phyloP scores from a whole-genome alignment of 2,113 vertebrate genomes.

The Ardeotis arabs region DNA sequence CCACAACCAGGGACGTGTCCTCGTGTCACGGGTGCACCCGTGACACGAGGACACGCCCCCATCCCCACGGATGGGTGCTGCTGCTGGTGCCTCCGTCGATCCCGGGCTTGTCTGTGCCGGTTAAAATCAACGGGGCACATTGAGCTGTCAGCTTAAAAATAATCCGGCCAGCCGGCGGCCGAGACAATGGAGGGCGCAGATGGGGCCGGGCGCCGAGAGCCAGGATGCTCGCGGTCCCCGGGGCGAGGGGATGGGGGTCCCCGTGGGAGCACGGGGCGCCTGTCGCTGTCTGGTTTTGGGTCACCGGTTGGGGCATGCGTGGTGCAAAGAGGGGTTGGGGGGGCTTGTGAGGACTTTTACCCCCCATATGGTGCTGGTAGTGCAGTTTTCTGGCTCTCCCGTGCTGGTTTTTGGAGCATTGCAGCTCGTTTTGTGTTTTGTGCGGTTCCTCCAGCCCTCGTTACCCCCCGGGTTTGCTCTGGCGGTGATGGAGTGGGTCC shows the following conservation, averaged over 20 bases:
- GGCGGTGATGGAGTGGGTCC: neutral
- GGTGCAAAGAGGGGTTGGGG: accelerated
- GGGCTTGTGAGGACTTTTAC: neutral
- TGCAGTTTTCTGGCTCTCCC: neutral
- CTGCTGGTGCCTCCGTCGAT: neutral
- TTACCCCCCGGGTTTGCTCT: neutral
- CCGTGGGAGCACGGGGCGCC: accelerated
- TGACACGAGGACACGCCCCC: neutral
- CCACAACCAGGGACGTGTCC: neutral
- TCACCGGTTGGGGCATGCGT: accelerated
- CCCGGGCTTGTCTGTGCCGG: neutral
- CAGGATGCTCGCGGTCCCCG: neutral
- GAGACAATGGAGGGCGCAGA: slow-evolving; percentile 57
- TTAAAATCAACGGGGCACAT: slow-evolving; percentile 59
- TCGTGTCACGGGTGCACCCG: neutral
- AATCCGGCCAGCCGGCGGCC: slow-evolving; percentile 17
- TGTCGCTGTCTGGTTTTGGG: neutral
- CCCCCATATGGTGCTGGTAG: accelerated
- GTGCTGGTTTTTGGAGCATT: accelerated
- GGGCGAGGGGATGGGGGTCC: neutral
- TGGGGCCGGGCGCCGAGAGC: neutral
- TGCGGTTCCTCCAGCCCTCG: accelerated
- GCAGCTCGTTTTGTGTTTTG: neutral
- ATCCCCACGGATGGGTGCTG: neutral
- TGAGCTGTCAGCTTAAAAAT: slow-evolving; percentile 72